phyloP scores from a whole-genome alignment of 2,113 vertebrate genomes.

The Onychorhynchus coronatus region DNA sequence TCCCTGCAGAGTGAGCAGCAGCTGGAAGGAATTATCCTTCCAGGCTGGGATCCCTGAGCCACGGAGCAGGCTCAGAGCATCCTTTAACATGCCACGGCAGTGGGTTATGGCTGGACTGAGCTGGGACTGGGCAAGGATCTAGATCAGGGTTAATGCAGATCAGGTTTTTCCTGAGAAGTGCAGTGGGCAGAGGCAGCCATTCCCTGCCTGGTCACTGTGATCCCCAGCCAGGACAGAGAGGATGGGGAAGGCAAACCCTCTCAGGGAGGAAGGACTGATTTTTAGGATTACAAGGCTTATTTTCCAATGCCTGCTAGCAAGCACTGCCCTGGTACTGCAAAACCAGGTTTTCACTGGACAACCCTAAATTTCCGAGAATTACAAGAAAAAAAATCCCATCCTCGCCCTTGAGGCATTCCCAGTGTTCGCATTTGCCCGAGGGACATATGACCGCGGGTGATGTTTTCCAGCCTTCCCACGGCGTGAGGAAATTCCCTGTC shows the following conservation, averaged over 20 bases:
- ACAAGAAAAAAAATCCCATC: not conserved
- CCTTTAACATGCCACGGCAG: not conserved
- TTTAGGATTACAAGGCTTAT: not conserved
- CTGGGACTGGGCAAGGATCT: not conserved
- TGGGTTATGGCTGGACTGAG: not conserved
- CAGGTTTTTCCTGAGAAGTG: not conserved
- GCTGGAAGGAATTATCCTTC: not conserved
- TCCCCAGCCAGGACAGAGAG: not conserved
- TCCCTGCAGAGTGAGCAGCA: not conserved
- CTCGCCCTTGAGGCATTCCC: not conserved
- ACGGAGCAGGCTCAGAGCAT: not conserved
- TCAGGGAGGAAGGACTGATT: not conserved
- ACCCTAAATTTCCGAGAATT: not conserved
- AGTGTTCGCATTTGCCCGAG: not conserved
- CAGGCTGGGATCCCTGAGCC: not conserved
- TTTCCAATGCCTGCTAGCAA: not conserved
- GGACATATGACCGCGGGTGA: not conserved
- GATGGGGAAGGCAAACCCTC: not conserved
- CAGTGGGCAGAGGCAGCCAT: not conserved
- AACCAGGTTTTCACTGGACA: not conserved
- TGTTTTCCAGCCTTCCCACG: constrained; percentile 10
- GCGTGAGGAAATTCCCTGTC: not conserved
- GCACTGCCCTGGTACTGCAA: not conserved
- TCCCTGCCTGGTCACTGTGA: accelerated
- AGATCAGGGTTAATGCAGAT: not conserved